Percentiles rank a stretch among this genome's conserved stretches.
These are phyloP conservation scores for Drosophila rellima DNA, from an alignment of 2,888 invertebrate genomes.

Conservation along the genomic window DNA sequence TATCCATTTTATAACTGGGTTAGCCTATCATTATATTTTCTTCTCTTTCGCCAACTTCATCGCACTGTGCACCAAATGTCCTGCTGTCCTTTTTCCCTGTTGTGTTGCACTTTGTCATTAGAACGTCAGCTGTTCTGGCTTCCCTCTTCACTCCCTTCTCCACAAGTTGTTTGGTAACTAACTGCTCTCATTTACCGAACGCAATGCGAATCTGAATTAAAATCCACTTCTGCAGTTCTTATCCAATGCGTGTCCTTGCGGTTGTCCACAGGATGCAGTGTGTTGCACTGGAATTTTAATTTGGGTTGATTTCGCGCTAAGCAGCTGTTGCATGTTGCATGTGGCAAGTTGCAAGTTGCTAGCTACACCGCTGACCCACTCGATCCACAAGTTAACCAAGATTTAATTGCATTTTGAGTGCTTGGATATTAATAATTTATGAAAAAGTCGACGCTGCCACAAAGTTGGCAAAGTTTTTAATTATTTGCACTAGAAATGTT, in stretches of 20 bases:
- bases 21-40: background rate
- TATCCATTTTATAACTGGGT: too few relatives aligned
- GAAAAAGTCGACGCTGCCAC: conserved; percentile 35
- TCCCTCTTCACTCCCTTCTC: background rate
- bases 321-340: conserved; percentile 69
- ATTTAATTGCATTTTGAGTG: conserved; percentile 82
- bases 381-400: conserved; percentile 77
- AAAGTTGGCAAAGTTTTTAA: conserved; percentile 72
- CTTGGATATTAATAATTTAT: conserved; percentile 75
- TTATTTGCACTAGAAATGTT: conserved; percentile 64
- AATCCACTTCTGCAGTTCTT: conserved; percentile 41
- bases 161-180: conserved; percentile 28
- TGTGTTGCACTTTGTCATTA: conserved; percentile 61
- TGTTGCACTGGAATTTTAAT: conserved; percentile 76
- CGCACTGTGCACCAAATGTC: conserved; percentile 58
- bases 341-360: conserved; percentile 46
- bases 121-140: conserved; percentile 46
- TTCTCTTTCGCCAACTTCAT: conserved; percentile 6
- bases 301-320: conserved; percentile 61
- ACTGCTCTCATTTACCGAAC: conserved; percentile 59
- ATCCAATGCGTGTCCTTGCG: conserved; percentile 45
- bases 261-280: conserved; percentile 17
- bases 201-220: conserved; percentile 38
- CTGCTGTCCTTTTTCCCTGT: conserved; percentile 36
- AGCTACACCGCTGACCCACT: conserved; percentile 28